A percentile compares a stretch with the other conserved stretches of the same genome.
Conservation (phyloP, 2,797 vertebrate genomes). For the Diglossa cyanea region DNA sequence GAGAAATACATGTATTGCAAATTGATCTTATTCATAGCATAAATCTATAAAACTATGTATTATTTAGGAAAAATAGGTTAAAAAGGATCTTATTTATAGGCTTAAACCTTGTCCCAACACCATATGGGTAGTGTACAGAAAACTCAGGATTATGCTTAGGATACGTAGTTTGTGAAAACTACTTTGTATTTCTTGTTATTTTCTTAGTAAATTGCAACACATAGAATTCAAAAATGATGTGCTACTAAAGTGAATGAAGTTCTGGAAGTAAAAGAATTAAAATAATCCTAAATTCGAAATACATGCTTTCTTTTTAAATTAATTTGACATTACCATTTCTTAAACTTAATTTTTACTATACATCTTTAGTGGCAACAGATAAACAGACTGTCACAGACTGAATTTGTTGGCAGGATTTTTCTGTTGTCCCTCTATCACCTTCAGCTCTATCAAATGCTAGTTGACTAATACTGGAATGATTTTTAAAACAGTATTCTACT, state of each 20-base stretch:
- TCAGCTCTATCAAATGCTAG: background rate
- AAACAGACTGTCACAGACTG: conserved; percentile 46
- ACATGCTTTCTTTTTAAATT: conserved; percentile 68
- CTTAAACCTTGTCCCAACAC: conserved; percentile 80
- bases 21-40: conserved; percentile 56
- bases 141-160: conserved; percentile 77
- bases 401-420: conserved; percentile 48
- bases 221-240: conserved; percentile 68
- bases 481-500: conserved; percentile 16
- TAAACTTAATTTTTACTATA: conserved; percentile 66
- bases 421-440: conserved; percentile 34
- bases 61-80: conserved; percentile 84
- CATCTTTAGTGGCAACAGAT: conserved; percentile 60
- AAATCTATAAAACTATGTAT: conserved; percentile 78
- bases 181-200: conserved; percentile 64
- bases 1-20: conserved; percentile 70
- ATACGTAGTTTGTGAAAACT: conserved; percentile 74
- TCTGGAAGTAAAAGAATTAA: conserved; percentile 42
- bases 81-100: conserved; percentile 84
- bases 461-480: conserved; percentile 14
- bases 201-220: conserved; percentile 73
- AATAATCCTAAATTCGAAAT: conserved; percentile 52
- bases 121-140: conserved; percentile 76
- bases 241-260: conserved; percentile 63
- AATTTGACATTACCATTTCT: conserved; percentile 48